Conservation (phyloP, 2,888 invertebrate genomes). For the Masnerella sp. region DNA sequence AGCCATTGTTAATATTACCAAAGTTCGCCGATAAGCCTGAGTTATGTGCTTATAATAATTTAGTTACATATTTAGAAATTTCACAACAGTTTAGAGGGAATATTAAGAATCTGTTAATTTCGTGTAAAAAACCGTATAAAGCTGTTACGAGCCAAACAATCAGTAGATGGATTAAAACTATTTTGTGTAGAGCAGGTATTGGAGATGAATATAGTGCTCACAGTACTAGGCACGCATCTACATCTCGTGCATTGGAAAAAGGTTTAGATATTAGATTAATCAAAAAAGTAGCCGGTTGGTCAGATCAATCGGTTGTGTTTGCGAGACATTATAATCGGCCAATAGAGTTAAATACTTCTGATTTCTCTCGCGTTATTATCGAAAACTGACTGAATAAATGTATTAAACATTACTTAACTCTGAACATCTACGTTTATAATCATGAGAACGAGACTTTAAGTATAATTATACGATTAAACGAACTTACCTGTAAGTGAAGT, state of each 20-base stretch:
- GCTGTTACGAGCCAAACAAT: conserved; percentile 19
- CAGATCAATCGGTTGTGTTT: conserved; percentile 19
- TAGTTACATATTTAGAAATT: conserved; percentile 17
- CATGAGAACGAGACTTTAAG: conserved; percentile 5
- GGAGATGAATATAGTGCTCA: no score
- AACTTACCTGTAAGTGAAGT: no score
- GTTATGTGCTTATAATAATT: conserved; percentile 16
- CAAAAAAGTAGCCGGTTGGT: conserved; percentile 15
- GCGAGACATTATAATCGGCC: conserved; percentile 17
- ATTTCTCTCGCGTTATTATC: neutral
- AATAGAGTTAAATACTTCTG: neutral
- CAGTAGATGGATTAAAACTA: conserved; percentile 18
- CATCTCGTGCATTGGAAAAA: conserved; percentile 11
- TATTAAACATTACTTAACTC: neutral
- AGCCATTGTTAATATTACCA: conserved; percentile 29
- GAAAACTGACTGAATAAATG: neutral
- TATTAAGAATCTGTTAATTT: conserved; percentile 6
- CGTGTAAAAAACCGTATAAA: conserved; percentile 16
- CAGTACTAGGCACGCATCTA: conserved; percentile 29
- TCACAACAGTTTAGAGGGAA: conserved; percentile 11
- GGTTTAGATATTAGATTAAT: conserved; percentile 24
- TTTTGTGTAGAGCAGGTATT: no score
- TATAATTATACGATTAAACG: no score
- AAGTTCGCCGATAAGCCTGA: conserved; percentile 14
- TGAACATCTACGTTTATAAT: conserved; percentile 13